Percentiles rank a stretch among this genome's conserved stretches.
phyloP scores from a whole-genome alignment of 2,113 vertebrate genomes.

The Lophura nycthemera region DNA sequence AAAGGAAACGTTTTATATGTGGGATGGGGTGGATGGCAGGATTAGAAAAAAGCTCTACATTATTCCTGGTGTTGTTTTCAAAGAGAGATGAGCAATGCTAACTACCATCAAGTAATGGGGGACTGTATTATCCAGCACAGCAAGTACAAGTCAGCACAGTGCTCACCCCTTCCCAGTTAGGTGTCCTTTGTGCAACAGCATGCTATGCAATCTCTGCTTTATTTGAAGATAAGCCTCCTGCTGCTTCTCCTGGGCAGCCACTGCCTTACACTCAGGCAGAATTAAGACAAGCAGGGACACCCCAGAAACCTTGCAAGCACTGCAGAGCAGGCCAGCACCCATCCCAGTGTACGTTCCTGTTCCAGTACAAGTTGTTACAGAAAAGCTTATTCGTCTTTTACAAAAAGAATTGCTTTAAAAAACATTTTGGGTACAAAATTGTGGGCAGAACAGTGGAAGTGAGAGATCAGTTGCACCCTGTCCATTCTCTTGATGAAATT shows the following conservation, averaged over 20 bases:
- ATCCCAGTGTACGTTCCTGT: not conserved
- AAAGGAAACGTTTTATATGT: not conserved
- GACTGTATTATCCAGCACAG: not conserved
- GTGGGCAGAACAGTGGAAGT: not conserved
- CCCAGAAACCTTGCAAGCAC: not conserved
- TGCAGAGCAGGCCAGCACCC: not conserved
- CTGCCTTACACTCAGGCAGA: not conserved
- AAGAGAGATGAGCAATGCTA: not conserved
- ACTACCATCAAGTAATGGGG: rapidly evolving
- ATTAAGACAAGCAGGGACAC: not conserved
- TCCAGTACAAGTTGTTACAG: not conserved
- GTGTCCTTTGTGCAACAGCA: not conserved
- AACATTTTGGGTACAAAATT: not conserved
- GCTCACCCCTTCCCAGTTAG: not conserved
- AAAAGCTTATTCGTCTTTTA: not conserved
- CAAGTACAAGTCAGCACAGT: not conserved
- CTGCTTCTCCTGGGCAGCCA: not conserved
- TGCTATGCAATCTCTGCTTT: not conserved
- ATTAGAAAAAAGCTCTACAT: not conserved
- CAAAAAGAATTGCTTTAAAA: not conserved
- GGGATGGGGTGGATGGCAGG: rapidly evolving
- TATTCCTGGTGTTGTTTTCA: not conserved
- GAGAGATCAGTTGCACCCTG: rapidly evolving
- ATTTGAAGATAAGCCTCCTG: not conserved
- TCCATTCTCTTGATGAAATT: not conserved